Conservation (phyloP, 2,888 invertebrate species). For the Laothoe populi region DNA sequence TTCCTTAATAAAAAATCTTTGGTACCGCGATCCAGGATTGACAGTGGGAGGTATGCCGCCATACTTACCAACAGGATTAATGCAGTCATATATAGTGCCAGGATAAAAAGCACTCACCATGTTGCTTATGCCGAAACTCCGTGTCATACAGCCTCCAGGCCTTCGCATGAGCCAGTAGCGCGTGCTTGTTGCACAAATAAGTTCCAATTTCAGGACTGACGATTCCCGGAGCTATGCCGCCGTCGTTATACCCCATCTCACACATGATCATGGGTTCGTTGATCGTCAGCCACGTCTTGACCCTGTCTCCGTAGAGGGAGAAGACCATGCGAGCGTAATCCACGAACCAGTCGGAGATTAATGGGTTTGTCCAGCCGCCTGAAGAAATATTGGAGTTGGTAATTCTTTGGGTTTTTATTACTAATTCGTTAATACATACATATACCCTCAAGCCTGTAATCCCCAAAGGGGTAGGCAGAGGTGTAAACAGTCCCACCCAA, state of each 20-base stretch:
- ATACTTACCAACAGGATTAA: too few relatives aligned
- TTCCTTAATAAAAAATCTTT: too few relatives aligned
- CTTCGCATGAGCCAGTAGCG: conserved; percentile 42
- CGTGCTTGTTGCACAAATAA: conserved; percentile 33
- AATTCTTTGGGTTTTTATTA: neutral
- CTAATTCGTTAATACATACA: too few relatives aligned
- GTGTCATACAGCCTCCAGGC: conserved; percentile 44
- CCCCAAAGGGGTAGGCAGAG: too few relatives aligned
- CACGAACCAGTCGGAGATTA: conserved; percentile 44
- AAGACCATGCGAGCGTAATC: conserved; percentile 44
- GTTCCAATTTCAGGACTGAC: conserved; percentile 21
- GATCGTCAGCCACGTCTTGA: conserved; percentile 48
- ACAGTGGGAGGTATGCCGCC: too few relatives aligned
- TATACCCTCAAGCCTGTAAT: too few relatives aligned
- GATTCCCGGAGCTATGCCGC: conserved; percentile 30
- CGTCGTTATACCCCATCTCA: conserved; percentile 46
- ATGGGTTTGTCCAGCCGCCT: conserved; percentile 49
- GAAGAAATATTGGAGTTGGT: too few relatives aligned
- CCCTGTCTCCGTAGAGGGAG: conserved; percentile 44
- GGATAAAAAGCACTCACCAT: conserved; percentile 38
- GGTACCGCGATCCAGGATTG: too few relatives aligned
- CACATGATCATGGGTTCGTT: conserved; percentile 39
- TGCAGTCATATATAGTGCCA: too few relatives aligned
- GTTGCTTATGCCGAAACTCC: conserved; percentile 38
- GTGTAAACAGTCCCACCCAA: too few relatives aligned